Conservation (phyloP, 2,113 vertebrate species). For the Penelope pileata region DNA sequence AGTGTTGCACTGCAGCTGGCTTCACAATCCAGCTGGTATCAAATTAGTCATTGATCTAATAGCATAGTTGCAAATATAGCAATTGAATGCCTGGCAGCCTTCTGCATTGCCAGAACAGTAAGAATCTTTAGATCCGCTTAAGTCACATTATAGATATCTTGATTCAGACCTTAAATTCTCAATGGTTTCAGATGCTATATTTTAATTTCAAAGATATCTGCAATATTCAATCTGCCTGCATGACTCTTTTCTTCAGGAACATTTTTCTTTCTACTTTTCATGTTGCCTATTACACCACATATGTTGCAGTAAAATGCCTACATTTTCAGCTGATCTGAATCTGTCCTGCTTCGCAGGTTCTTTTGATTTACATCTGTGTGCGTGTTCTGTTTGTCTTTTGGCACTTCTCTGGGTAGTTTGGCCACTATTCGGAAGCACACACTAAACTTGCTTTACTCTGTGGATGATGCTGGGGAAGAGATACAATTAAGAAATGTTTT, state of each 20-base stretch:
- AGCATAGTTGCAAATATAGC: constrained; percentile 66
- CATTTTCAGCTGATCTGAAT: not conserved
- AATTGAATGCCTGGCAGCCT: constrained; percentile 51
- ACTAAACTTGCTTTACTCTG: not conserved
- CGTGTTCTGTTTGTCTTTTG: not conserved
- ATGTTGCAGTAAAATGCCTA: not conserved
- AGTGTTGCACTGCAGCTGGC: constrained; percentile 63
- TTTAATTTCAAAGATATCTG: constrained; percentile 39
- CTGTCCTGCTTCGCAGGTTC: not conserved
- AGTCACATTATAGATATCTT: constrained; percentile 1
- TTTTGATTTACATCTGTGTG: not conserved
- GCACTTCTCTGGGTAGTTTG: not conserved
- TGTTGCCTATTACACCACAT: not conserved
- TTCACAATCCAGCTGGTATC: constrained; percentile 66
- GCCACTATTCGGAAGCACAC: not conserved
- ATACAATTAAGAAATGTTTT: constrained; percentile 25
- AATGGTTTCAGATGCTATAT: not conserved
- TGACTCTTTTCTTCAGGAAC: not conserved
- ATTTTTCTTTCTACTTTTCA: constrained; percentile 1
- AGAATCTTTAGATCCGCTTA: constrained; percentile 15
- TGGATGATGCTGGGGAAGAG: not conserved
- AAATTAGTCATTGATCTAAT: constrained; percentile 71
- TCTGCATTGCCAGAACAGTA: not conserved
- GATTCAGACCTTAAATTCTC: constrained; percentile 26
- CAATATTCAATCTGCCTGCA: not conserved